Percentiles rank a stretch among this genome's conserved stretches.
Evolutionary conservation across 2,797 vertebrate genomes (phyloP).

Genomic region (Melanotaenia maccullochi): DNA sequence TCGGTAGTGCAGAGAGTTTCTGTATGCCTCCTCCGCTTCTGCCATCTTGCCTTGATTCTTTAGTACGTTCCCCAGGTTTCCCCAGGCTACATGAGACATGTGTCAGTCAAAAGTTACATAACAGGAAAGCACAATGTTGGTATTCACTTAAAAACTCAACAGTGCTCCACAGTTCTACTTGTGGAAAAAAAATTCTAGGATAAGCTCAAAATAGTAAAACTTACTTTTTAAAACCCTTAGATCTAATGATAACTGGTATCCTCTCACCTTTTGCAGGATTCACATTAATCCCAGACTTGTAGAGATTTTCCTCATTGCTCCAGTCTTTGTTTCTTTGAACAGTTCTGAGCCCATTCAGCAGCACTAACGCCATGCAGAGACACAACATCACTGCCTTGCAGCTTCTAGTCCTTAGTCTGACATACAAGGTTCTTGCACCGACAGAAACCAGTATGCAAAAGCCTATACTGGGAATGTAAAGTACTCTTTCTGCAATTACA

Average conservation of each 20-base stretch:
- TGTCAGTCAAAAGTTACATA: conserved; percentile 44
- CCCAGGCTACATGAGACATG: conserved; percentile 86
- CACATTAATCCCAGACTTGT: conserved; percentile 96
- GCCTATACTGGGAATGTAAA: conserved; percentile 99
- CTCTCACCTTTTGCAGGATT: conserved; percentile 97
- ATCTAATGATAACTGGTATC: not conserved
- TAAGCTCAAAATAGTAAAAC: not conserved
- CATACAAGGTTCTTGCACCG: conserved; percentile 88
- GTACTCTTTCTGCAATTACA: conserved; percentile 97
- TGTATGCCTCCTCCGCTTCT: conserved; percentile 96
- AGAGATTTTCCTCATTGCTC: conserved; percentile 98
- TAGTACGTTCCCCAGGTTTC: conserved; percentile 95
- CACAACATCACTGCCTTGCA: conserved; percentile 87
- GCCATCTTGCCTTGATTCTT: conserved; percentile 95
- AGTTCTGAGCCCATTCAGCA: conserved; percentile 94
- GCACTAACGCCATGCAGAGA: conserved; percentile 87
- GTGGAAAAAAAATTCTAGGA: not conserved
- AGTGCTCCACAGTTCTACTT: not conserved
- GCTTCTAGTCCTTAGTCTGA: conserved; percentile 89
- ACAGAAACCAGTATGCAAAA: conserved; percentile 94
- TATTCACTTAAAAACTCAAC: not conserved
- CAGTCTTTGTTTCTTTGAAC: conserved; percentile 94
- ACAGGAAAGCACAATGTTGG: not conserved
- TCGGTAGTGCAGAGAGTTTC: conserved; percentile 96
- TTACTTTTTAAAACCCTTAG: not conserved